Evolutionary conservation across 2,797 vertebrate genomes (phyloP).

Genomic region (Sebastes trivittatus): DNA sequence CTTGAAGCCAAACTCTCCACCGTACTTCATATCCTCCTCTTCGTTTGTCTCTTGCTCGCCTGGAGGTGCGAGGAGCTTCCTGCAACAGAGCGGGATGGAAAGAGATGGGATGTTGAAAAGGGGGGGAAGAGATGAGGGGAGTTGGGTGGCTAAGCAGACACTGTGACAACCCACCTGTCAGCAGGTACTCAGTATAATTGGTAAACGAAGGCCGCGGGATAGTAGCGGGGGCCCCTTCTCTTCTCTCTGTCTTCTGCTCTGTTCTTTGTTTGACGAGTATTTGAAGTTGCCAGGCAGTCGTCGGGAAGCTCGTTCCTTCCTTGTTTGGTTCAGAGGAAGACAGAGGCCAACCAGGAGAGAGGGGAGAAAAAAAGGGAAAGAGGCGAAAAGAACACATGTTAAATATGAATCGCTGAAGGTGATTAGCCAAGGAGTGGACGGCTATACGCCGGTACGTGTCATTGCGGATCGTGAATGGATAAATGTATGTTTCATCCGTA

Average conservation of each 20-base stretch:
- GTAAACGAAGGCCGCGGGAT: constrained; percentile 84
- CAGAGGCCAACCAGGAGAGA: constrained; percentile 16
- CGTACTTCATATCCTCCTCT: constrained; percentile 36
- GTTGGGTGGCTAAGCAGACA: constrained; percentile 74
- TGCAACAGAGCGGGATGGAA: constrained; percentile 49
- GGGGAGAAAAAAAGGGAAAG: neutral
- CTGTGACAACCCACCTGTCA: constrained; percentile 86
- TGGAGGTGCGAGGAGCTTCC: constrained; percentile 67
- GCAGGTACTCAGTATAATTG: constrained; percentile 88
- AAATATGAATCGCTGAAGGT: constrained; percentile 58
- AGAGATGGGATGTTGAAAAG: constrained; percentile 59
- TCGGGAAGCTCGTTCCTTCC: constrained; percentile 50
- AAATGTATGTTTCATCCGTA: constrained; percentile 74
- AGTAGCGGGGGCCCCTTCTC: constrained; percentile 60
- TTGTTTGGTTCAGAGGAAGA: constrained; percentile 50
- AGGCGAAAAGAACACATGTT: constrained; percentile 23
- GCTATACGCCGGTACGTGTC: constrained; percentile 19
- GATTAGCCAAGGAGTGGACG: constrained; percentile 55
- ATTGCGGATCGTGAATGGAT: constrained; percentile 38
- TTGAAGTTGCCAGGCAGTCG: constrained; percentile 79
- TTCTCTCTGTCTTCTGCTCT: constrained; percentile 64
- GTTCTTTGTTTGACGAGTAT: constrained; percentile 77
- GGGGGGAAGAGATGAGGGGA: constrained; percentile 43
- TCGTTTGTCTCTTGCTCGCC: constrained; percentile 56
- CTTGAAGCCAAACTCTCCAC: constrained; percentile 52